Evolutionary conservation across 1,140 invertebrate genomes (phyloP).

Genomic region (Ridgeia piscesae): DNA sequence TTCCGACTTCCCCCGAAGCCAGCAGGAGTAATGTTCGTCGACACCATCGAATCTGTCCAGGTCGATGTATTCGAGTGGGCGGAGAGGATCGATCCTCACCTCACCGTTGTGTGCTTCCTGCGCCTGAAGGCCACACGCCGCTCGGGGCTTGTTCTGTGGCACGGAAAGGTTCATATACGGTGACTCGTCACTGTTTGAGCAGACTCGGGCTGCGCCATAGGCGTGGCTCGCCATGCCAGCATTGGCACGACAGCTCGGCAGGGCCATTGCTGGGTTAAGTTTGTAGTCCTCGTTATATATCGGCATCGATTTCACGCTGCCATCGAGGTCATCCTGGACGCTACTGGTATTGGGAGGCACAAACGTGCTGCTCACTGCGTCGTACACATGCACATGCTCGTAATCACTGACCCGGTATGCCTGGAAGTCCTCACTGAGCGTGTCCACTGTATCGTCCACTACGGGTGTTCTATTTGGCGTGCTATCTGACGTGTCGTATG

Average conservation of each 20-base stretch:
- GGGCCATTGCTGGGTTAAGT: background rate
- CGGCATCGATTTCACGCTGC: background rate
- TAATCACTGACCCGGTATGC: background rate
- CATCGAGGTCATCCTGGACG: background rate
- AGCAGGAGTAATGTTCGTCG: slow-evolving; percentile 19
- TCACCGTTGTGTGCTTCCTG: background rate
- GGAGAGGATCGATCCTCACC: slow-evolving; percentile 17
- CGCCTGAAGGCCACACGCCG: background rate
- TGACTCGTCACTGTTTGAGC: background rate
- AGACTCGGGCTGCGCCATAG: background rate
- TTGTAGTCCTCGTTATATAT: background rate
- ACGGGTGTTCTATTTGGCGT: background rate
- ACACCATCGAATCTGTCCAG: slow-evolving; percentile 23
- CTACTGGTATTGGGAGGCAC: background rate
- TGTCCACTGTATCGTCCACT: background rate
- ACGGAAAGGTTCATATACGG: background rate
- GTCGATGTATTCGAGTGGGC: slow-evolving; percentile 24
- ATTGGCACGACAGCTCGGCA: background rate
- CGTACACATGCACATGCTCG: background rate
- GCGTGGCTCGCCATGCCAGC: background rate
- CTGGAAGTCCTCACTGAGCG: background rate
- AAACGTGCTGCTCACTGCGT: background rate
- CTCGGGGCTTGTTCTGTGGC: background rate
- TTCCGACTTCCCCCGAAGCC: background rate
- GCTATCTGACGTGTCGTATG: background rate